These are phyloP conservation scores for Drepanosiphum platanoidis DNA, from an alignment of 2,888 invertebrate species.

Conservation along the genomic window DNA sequence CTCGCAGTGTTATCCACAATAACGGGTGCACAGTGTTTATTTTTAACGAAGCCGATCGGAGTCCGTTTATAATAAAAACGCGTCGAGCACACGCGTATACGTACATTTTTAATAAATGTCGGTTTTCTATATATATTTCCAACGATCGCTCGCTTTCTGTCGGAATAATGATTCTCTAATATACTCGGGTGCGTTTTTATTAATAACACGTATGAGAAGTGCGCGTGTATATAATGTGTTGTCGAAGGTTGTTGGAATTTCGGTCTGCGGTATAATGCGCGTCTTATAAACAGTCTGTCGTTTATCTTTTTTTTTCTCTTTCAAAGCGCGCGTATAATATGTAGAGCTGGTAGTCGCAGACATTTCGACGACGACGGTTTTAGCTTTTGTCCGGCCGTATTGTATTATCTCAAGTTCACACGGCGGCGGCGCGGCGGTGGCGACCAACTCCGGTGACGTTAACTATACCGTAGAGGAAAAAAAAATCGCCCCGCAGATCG, in stretches of 20 bases:
- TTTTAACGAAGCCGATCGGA: background rate
- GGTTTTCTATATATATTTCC: background rate
- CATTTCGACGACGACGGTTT: constrained; percentile 6
- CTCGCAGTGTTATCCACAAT: background rate
- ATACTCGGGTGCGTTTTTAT: background rate
- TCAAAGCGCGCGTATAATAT: background rate
- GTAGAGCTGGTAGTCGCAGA: background rate
- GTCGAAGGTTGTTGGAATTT: background rate
- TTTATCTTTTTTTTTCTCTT: constrained; percentile 12
- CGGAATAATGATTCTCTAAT: too few relatives aligned
- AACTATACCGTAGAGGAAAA: background rate
- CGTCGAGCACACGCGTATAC: background rate
- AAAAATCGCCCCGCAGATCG: constrained; percentile 54
- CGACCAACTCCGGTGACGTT: constrained; percentile 1
- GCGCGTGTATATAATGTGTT: background rate
- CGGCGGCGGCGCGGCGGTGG: background rate
- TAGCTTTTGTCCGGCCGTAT: constrained; percentile 22
- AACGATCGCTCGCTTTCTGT: too few relatives aligned
- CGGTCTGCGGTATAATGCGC: background rate
- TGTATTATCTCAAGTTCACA: constrained; percentile 26
- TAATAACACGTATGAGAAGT: background rate
- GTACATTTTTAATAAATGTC: background rate
- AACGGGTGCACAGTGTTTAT: background rate
- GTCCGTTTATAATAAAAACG: background rate
- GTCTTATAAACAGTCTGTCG: background rate